Percentiles rank a stretch among this genome's conserved stretches.
phyloP scores from a whole-genome alignment of 2,888 invertebrate species.

The Bruchidius siliquastri region DNA sequence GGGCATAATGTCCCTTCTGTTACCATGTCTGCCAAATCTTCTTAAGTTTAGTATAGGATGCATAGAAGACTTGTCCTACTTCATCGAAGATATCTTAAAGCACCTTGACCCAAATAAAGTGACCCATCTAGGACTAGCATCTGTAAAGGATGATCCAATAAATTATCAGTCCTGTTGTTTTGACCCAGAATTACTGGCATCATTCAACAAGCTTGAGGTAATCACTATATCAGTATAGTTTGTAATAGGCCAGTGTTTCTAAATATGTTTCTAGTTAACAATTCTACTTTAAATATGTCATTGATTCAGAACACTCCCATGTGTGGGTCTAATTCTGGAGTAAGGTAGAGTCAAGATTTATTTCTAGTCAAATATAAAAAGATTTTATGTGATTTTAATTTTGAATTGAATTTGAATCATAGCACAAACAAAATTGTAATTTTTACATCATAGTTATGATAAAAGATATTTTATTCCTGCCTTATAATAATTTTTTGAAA shows the following conservation, averaged over 20 bases:
- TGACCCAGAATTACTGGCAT: slow-evolving; percentile 54
- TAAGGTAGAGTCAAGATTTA: no score
- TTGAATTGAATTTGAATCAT: no score
- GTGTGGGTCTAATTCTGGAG: no score
- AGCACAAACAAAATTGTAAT: no score
- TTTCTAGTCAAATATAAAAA: no score
- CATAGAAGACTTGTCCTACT: slow-evolving; percentile 41
- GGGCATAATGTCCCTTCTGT: slow-evolving; percentile 31
- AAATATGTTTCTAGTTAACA: background rate
- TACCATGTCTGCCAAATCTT: slow-evolving; percentile 35
- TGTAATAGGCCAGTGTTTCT: no score
- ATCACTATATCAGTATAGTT: slow-evolving; percentile 19
- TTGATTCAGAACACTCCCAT: no score
- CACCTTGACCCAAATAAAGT: slow-evolving; percentile 52
- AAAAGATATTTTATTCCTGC: no score
- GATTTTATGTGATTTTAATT: no score
- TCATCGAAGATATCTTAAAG: slow-evolving; percentile 38
- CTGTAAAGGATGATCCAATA: slow-evolving; percentile 69
- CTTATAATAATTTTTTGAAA: no score
- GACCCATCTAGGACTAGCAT: slow-evolving; percentile 62
- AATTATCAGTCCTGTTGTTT: slow-evolving; percentile 56
- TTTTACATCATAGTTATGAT: no score
- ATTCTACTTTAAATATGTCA: no score
- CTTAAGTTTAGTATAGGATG: slow-evolving; percentile 44
- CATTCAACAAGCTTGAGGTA: slow-evolving; percentile 57